Conservation (phyloP, 2,797 vertebrate genomes). For the Clarias pachynema region DNA sequence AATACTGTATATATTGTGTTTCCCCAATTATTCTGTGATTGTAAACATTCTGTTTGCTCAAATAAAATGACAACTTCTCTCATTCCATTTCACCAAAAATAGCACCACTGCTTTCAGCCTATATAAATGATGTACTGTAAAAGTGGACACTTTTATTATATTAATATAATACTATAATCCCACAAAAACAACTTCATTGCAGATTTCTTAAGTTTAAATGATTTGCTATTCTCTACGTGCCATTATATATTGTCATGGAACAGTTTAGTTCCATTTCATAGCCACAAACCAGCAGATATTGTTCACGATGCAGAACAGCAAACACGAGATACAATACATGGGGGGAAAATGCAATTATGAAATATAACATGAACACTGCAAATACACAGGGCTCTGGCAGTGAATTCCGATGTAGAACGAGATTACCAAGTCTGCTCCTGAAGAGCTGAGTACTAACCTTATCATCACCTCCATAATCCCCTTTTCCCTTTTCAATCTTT, state of each 20-base stretch:
- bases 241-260: not conserved
- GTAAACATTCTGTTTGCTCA: not conserved
- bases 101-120: not conserved
- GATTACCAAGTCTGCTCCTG: not conserved
- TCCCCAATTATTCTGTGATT: not conserved
- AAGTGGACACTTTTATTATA: not conserved
- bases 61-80: not conserved
- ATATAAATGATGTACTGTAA: not conserved
- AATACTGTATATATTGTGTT: not conserved
- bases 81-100: not conserved
- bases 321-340: not conserved
- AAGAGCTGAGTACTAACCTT: not conserved
- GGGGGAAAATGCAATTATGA: not conserved
- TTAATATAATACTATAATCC: not conserved
- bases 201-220: not conserved
- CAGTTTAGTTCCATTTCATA: not conserved
- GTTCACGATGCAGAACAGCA: not conserved
- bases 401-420: not conserved
- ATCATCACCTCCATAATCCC: not conserved
- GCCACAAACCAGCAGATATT: not conserved
- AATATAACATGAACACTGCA: conserved; percentile 1
- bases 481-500: not conserved
- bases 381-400: not conserved
- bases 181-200: conserved; percentile 9
- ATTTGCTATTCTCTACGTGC: not conserved